Evolutionary conservation across 2,797 vertebrate genomes (phyloP).

Genomic region (Acanthopagrus latus): DNA sequence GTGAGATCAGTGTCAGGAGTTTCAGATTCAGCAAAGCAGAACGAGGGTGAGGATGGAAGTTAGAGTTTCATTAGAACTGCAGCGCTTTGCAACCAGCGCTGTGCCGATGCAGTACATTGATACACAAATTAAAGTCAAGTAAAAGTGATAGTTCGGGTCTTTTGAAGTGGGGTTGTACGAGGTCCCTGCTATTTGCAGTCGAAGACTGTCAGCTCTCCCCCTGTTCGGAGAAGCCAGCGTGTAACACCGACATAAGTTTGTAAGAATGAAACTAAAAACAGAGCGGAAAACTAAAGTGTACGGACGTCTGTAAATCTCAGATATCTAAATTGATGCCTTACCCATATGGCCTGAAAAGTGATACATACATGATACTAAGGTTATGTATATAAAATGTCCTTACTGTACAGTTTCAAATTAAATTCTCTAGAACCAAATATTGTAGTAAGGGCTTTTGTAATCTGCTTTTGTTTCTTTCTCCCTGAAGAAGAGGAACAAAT

Average conservation of each 20-base stretch:
- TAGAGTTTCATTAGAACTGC: slow-evolving; percentile 25
- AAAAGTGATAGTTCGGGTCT: too few relatives aligned
- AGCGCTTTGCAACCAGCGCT: slow-evolving; percentile 15
- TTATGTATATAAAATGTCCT: slow-evolving; percentile 9
- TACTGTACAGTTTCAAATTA: background rate
- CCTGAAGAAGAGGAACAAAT: background rate
- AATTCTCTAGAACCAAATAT: slow-evolving; percentile 13
- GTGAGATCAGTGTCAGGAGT: background rate
- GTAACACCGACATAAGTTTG: background rate
- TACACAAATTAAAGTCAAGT: background rate
- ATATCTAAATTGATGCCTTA: slow-evolving; percentile 14
- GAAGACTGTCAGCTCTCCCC: too few relatives aligned
- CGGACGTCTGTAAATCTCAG: background rate
- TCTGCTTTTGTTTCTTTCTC: background rate
- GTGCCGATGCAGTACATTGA: background rate
- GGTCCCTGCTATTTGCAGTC: too few relatives aligned
- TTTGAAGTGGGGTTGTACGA: too few relatives aligned
- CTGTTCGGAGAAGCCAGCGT: too few relatives aligned
- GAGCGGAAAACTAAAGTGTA: background rate
- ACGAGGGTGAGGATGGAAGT: background rate
- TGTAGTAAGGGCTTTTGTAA: background rate
- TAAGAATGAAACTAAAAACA: background rate
- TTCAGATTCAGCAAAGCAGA: slow-evolving; percentile 7
- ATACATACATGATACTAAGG: slow-evolving; percentile 9
- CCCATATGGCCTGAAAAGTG: slow-evolving; percentile 5